phyloP scores from a whole-genome alignment of 2,888 invertebrate species.

The Bombylius discolor region DNA sequence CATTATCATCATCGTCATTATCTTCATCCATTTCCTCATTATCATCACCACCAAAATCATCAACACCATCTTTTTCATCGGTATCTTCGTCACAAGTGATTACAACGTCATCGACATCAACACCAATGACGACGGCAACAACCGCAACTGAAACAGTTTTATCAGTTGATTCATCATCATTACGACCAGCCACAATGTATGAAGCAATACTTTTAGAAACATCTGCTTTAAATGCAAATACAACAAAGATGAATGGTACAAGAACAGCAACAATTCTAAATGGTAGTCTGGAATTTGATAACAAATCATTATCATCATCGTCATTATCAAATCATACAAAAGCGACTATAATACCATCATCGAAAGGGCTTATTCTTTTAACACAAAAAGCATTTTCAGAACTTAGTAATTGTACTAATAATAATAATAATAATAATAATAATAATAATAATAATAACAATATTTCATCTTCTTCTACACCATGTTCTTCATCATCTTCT shows the following conservation, averaged over 20 bases:
- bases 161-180: not conserved
- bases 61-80: not conserved
- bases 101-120: slow-evolving; percentile 10
- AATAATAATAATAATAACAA: not conserved
- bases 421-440: slow-evolving; percentile 10
- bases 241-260: not conserved
- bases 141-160: not conserved
- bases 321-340: not conserved
- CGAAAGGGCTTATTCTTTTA: slow-evolving; percentile 13
- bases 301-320: slow-evolving; percentile 3
- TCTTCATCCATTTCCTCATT: not conserved
- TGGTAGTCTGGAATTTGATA: not conserved
- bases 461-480: not conserved
- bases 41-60: slow-evolving; percentile 5
- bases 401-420: not conserved
- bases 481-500: slow-evolving; percentile 11
- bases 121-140: too few relatives aligned
- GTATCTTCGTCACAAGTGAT: slow-evolving; percentile 2
- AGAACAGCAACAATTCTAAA: not conserved
- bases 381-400: slow-evolving; percentile 16
- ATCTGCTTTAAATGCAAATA: not conserved
- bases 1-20: slow-evolving; percentile 5
- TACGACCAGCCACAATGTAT: not conserved
- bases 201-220: not conserved
- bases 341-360: slow-evolving; percentile 8